Base-by-base conservation (phyloP, 2,888 invertebrate species). In the Hypselothyrea guttata region DNA sequence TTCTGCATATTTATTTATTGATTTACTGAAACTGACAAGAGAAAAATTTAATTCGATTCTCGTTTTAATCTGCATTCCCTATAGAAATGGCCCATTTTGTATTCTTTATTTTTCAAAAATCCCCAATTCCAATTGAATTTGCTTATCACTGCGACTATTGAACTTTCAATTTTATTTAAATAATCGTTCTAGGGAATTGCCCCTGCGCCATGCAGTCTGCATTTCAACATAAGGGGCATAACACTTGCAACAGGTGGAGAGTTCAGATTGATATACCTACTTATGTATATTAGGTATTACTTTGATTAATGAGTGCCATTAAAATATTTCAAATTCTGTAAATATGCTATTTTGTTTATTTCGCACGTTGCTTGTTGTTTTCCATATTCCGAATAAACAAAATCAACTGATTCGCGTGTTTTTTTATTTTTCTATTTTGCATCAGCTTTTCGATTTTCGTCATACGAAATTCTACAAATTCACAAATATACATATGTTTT, bases 371-470 rank as follows among this genome's bases (percentile, higher is more conserved):
- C 9, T 15, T 40, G 46, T 42, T 66, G 47, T 76, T 79, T 76
- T 70, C 60, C 61, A 64, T 52, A 53, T 58, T 73, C 62, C 33
- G 45, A 42, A 81, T 66, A 58, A 84, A 76, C 84, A 79, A 79
- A 58, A 66, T 84, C 84, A 76, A 76, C 69, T 69, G 62, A 76
- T 62, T 76, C 71, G 48, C 18, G 12, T 59, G 11, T 22, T 12
- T 54, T 53, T 33, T 8, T 13, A 16, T n/a, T 42, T 52, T 57
- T 34, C 27, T 11, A 7, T 52, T 37, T 53, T 13, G 49, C 22
- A 22, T 22, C 22, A 22, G 40, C 34, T 46, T 27, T 13, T 7
- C 46, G 52, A 46, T n/a, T n/a, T n/a, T n/a, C 49, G 49, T 46
- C 67, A 67, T 51, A 28, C 42, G 8, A 51, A 48, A 47, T 44